Evolutionary conservation across 1,140 invertebrate genomes (phyloP), one percentile per base, ranked within the genome.

Genomic region (Rhopalosiphum maidis): DNA sequence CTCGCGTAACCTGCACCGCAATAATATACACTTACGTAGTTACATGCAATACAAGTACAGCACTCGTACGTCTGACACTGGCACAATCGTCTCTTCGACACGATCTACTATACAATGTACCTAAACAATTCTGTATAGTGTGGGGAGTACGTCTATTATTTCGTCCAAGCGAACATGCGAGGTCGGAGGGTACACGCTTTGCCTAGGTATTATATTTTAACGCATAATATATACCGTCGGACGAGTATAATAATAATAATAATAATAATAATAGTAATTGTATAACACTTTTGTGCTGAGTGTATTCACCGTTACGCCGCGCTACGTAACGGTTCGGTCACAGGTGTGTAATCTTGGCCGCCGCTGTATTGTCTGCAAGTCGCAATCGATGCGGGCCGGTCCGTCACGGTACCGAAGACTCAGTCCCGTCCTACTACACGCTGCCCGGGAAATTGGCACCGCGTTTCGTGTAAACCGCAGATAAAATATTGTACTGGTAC

Each of bases 241-340:
- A n/a, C 60, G 30, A 68, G 60, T n/a, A 41, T 23, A 83, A 41
- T 41, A 83, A 83, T 83, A 37, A 82, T 82, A 21, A 82, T 82
- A 21, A 15, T 35, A 77, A n/a, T 23, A 60, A 68, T 68, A 68
- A 18, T 68, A 68, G 11, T 68, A n/a, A 85, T 43, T 86, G 83
- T 25, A 43, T 25, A 8, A 15, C 15, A 35, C 43, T 48, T 48
- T 87, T 35, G 46, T 30, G 89, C 37, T 37, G 35, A 60, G 7
- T 35, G 82, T 41, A 41, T 60, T 90, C 35, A 90, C 89, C 89
- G 86, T 88, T 88, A 88, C 86, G 86, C 25, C 25, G 54, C 54
- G 41, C 55, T 30, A 82, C 90, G 60, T 91, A 91, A 91, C 90
- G 90, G 90, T 91, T 48, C 41, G 90, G 90, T 91, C 60, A 68